phyloP scores from a whole-genome alignment of 1,140 invertebrate species.

The Himalopsyche phryganea region DNA sequence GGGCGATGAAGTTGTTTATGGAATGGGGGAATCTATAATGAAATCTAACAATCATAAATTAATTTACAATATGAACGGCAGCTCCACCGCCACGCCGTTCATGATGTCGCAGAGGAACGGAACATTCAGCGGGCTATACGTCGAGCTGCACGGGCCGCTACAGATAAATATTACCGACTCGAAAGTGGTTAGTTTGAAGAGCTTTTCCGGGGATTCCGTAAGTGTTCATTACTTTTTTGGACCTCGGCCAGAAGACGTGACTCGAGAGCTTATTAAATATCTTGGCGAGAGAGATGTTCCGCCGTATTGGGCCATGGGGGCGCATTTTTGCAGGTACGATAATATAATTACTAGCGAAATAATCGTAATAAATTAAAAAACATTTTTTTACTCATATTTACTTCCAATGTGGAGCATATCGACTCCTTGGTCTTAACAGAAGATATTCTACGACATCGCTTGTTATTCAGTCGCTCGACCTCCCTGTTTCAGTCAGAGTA shows the following conservation, averaged over 20 bases:
- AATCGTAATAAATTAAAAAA: too few species aligned
- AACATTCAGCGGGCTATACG: conserved; percentile 37
- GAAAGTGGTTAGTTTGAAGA: conserved; percentile 36
- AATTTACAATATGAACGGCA: conserved; percentile 37
- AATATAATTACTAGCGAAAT: too few species aligned
- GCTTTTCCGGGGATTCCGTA: conserved; percentile 33
- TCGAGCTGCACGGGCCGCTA: conserved; percentile 38
- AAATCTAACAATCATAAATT: conserved; percentile 34
- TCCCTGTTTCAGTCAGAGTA: too few species aligned
- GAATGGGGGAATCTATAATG: conserved; percentile 37
- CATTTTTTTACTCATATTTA: too few species aligned
- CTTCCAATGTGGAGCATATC: too few species aligned
- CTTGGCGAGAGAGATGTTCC: conserved; percentile 11
- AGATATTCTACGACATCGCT: too few species aligned
- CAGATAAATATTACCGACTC: conserved; percentile 39
- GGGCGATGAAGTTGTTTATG: conserved; percentile 35
- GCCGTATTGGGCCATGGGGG: conserved; percentile 36
- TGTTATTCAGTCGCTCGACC: too few species aligned
- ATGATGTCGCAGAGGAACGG: conserved; percentile 39
- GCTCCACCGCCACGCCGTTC: conserved; percentile 36
- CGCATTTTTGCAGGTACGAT: conserved; percentile 44
- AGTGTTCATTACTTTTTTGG: conserved; percentile 37
- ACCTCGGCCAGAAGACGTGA: conserved; percentile 36
- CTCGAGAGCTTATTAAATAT: conserved; percentile 23
- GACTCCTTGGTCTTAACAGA: too few species aligned